A percentile compares a stretch with the other conserved stretches of the same genome.
phyloP scores from a whole-genome alignment of 2,888 invertebrate genomes.

The Drosophila fungiperda region DNA sequence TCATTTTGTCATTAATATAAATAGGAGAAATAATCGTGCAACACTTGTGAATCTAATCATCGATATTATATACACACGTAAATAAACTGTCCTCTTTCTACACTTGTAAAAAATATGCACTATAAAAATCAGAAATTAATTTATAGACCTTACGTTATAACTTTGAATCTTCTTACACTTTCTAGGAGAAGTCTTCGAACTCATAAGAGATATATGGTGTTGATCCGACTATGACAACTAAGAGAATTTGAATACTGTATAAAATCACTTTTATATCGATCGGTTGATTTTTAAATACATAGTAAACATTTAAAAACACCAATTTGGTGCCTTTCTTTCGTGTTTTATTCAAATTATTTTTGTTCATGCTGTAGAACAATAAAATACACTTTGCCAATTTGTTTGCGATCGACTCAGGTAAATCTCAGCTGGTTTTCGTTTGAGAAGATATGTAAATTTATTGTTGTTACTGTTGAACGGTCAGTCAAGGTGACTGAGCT shows the following conservation, averaged over 20 bases:
- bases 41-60: neutral
- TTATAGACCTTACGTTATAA: neutral
- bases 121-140: neutral
- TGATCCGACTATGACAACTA: neutral
- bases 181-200: neutral
- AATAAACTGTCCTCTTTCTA: neutral
- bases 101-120: neutral
- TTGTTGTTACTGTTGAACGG: constrained; percentile 53
- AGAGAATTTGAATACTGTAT: neutral
- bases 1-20: constrained; percentile 34
- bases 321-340: neutral
- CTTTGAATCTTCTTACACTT: neutral
- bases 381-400: constrained; percentile 43
- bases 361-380: neutral
- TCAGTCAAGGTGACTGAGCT: constrained; percentile 73
- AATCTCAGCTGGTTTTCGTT: constrained; percentile 25
- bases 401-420: constrained; percentile 31
- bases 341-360: constrained; percentile 20
- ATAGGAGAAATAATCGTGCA: constrained; percentile 1
- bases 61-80: neutral
- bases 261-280: neutral
- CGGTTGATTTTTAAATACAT: neutral
- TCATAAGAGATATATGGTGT: neutral
- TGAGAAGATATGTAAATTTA: constrained; percentile 60
- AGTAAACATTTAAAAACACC: neutral